Percentiles rank a stretch among this genome's conserved stretches.
These are phyloP conservation scores for Hippocampus guttulatus DNA, from an alignment of 2,113 vertebrate genomes.

Conservation along the genomic window DNA sequence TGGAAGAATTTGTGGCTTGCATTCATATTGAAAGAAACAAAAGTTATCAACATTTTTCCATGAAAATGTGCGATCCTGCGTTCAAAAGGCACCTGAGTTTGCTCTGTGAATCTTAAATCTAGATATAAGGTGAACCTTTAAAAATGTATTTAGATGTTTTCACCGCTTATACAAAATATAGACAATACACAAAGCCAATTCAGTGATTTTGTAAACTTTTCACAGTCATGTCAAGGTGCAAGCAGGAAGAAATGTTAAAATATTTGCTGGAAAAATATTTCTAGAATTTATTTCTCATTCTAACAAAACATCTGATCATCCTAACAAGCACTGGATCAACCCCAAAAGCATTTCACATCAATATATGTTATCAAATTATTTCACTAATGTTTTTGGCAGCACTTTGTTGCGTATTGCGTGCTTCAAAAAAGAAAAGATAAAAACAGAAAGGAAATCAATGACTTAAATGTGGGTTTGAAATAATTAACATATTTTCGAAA, in stretches of 20 bases:
- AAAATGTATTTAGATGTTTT: background rate
- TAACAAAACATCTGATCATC: slow-evolving; percentile 17
- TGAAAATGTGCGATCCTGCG: slow-evolving; percentile 17
- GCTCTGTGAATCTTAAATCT: slow-evolving; percentile 13
- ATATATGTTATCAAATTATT: background rate
- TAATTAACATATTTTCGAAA: slow-evolving; percentile 18
- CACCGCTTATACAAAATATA: background rate
- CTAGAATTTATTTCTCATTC: slow-evolving; percentile 6
- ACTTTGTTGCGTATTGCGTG: slow-evolving; percentile 18
- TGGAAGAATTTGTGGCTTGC: slow-evolving; percentile 9
- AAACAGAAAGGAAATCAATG: slow-evolving; percentile 8
- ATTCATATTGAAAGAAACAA: slow-evolving; percentile 6
- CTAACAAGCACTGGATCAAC: background rate
- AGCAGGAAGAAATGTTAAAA: slow-evolving; percentile 22
- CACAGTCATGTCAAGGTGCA: slow-evolving; percentile 11
- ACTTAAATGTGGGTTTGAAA: slow-evolving; percentile 9
- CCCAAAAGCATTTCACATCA: background rate
- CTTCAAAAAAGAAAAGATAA: slow-evolving; percentile 15
- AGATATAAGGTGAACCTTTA: background rate
- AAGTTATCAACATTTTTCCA: slow-evolving; percentile 4
- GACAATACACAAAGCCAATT: slow-evolving; percentile 2
- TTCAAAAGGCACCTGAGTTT: slow-evolving; percentile 57
- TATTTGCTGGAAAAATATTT: slow-evolving; percentile 20
- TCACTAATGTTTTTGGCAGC: slow-evolving; percentile 7
- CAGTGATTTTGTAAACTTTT: background rate